phyloP scores from a whole-genome alignment of 2,797 vertebrate species.

The Thamnophis elegans region DNA sequence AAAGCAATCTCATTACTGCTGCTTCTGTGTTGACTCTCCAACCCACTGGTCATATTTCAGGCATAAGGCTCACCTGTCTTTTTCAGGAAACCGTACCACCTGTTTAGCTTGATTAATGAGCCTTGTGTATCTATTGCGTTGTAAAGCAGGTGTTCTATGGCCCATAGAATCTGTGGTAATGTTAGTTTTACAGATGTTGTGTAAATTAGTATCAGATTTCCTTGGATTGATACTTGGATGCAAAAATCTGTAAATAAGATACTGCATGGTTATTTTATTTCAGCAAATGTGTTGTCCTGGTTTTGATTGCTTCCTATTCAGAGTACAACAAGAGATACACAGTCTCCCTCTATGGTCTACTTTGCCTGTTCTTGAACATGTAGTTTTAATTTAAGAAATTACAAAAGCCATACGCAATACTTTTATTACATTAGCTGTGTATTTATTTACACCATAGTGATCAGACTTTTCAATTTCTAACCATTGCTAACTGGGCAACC shows the following conservation, averaged over 20 bases:
- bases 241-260: background rate
- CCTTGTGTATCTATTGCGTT: accelerated
- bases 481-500: background rate
- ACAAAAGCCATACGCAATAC: background rate
- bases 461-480: background rate
- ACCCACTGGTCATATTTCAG: background rate
- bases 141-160: accelerated
- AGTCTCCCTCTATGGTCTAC: background rate
- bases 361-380: background rate
- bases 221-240: constrained; percentile 18
- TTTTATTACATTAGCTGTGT: background rate
- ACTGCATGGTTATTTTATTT: background rate
- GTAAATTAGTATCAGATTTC: constrained; percentile 13
- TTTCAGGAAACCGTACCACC: background rate
- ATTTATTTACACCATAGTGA: background rate
- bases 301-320: background rate
- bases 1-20: background rate
- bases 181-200: constrained; percentile 17
- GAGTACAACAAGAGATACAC: background rate
- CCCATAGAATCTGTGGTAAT: background rate
- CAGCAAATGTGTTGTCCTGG: background rate
- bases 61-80: background rate
- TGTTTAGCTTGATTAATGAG: background rate
- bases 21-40: constrained; percentile 7
- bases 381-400: background rate